A percentile compares a stretch with the other conserved stretches of the same genome.
Conservation (phyloP, 2,113 vertebrate genomes). For the Nibea coibor region DNA sequence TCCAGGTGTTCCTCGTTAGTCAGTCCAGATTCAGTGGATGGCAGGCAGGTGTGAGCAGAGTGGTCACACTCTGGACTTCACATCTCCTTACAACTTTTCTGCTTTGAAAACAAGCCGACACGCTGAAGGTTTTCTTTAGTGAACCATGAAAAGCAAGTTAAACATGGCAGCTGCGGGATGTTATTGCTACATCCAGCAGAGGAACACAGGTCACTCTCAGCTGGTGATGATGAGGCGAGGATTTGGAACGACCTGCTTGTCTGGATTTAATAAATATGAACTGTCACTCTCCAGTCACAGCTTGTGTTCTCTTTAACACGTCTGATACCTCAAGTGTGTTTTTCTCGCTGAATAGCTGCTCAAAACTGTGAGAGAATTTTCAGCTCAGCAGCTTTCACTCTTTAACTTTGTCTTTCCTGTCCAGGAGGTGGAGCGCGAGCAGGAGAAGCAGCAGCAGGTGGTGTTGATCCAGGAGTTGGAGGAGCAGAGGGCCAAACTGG, state of each 20-base stretch:
- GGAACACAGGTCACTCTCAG: neutral
- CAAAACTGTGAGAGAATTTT: neutral
- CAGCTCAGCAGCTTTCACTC: no score
- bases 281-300: neutral
- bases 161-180: neutral
- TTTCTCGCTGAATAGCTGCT: no score
- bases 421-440: constrained; percentile 88
- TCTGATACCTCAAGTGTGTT: neutral
- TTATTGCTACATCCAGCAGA: neutral
- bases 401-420: neutral
- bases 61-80: neutral
- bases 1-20: constrained; percentile 20
- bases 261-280: neutral
- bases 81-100: neutral
- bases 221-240: neutral
- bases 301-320: accelerated
- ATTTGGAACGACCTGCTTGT: no score
- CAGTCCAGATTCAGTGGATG: neutral
- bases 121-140: neutral
- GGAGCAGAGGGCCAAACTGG: constrained; percentile 84
- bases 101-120: neutral
- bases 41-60: neutral
- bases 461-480: constrained; percentile 88
- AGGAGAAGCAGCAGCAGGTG: constrained; percentile 89
- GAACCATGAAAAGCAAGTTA: neutral